Percentiles rank a stretch among this genome's conserved stretches.
Conservation (phyloP, 2,888 invertebrate genomes). For the Eudemis profundana region DNA sequence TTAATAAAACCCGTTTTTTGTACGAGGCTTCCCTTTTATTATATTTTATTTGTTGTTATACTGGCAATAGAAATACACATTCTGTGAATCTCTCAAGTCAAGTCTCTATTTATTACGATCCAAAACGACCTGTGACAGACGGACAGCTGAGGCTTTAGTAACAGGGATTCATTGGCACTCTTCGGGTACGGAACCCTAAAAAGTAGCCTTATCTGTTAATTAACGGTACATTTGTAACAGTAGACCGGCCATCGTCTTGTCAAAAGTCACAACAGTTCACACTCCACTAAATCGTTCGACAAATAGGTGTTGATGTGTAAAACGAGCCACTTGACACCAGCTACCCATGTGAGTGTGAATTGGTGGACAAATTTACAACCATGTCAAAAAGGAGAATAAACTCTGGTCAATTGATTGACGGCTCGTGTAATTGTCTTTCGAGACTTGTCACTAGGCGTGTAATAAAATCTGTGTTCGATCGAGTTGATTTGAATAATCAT, state of each 20-base stretch:
- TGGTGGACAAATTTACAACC: conserved; percentile 53
- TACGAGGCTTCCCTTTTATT: too few relatives aligned
- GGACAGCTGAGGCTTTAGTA: too few relatives aligned
- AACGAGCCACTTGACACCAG: conserved; percentile 66
- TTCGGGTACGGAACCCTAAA: too few relatives aligned
- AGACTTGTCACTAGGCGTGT: conserved; percentile 23
- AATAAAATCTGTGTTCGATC: conserved; percentile 19
- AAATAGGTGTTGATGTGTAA: conserved; percentile 73
- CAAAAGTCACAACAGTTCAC: conserved; percentile 62
- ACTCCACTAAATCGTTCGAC: conserved; percentile 67
- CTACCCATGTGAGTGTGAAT: conserved; percentile 48
- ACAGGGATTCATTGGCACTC: too few relatives aligned
- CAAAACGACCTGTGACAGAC: too few relatives aligned
- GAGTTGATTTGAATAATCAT: background rate
- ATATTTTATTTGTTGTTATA: too few relatives aligned
- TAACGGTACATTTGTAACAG: conserved; percentile 51
- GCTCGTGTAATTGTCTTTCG: conserved; percentile 32
- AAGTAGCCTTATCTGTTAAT: conserved; percentile 50
- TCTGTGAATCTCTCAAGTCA: too few relatives aligned
- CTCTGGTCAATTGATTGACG: conserved; percentile 36
- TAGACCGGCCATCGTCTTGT: conserved; percentile 50
- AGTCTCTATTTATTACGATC: too few relatives aligned
- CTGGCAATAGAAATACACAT: too few relatives aligned
- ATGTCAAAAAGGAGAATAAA: conserved; percentile 46
- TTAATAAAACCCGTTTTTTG: too few relatives aligned